Conservation (phyloP, 2,113 vertebrate species). For the Polyodon spathula region DNA sequence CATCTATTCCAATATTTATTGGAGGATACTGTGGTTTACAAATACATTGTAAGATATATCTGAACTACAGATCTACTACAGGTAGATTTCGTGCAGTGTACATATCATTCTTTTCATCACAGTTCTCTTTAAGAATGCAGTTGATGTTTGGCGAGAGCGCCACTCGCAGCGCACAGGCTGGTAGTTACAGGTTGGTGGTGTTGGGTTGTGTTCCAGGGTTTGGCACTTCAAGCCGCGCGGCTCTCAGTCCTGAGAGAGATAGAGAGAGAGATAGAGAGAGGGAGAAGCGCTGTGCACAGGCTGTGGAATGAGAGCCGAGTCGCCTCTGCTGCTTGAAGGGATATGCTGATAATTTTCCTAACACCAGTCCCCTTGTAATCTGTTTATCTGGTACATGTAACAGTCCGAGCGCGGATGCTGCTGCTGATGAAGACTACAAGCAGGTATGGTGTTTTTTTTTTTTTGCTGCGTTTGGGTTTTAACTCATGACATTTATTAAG, state of each 20-base stretch:
- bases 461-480: slow-evolving; percentile 4
- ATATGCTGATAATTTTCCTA: slow-evolving; percentile 11
- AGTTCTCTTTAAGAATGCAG: no score
- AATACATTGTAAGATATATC: no score
- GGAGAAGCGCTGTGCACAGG: slow-evolving; percentile 14
- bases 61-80: no score
- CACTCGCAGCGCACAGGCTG: slow-evolving; percentile 22
- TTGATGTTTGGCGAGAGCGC: slow-evolving; percentile 26
- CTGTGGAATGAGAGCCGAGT: slow-evolving; percentile 22
- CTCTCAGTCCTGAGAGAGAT: slow-evolving; percentile 13
- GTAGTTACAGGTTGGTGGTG: slow-evolving; percentile 23
- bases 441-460: slow-evolving; percentile 12
- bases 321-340: slow-evolving; percentile 11
- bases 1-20: no score
- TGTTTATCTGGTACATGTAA: slow-evolving; percentile 9
- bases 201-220: slow-evolving; percentile 32
- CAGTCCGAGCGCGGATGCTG: neutral
- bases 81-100: no score
- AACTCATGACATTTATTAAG: neutral
- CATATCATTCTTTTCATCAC: no score
- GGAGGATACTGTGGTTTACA: no score
- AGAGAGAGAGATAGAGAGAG: no score
- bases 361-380: neutral
- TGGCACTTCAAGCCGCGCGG: slow-evolving; percentile 28
- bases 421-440: slow-evolving; percentile 7